Base-by-base conservation (phyloP, 2,888 invertebrate species). In the Eumacrocentrus americanus region DNA sequence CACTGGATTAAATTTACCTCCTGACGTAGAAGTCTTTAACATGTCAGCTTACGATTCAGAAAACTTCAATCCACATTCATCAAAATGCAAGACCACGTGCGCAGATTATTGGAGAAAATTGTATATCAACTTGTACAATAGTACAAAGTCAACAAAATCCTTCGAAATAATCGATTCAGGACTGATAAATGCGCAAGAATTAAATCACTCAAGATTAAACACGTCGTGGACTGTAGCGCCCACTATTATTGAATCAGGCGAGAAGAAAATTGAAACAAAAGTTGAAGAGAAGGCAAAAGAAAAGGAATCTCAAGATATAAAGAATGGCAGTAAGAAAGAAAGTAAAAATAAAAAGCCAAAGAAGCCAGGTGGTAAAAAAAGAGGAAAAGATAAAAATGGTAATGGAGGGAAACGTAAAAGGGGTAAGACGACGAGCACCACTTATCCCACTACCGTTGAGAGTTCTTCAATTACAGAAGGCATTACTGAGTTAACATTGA, bases 121-220 rank as follows among this genome's bases (percentile, higher is more conserved):
- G 22, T 61, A 65, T 23, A 50, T 52, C 5, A 42, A 61, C 11
- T 60, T 63, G 9, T 37, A 48, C 7, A 61, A 61, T 18, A 47
- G 18, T 3, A 46, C 42, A 2, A 60, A n/a, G 12, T 7, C 12
- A 23, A 57, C 42, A 11, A 57, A 59, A 2, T 53, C 20, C 6
- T 37, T 53, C 0, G 58, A 50, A 20, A 63, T 62, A 3, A 48
- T 70, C 3, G 68, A 75, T 54, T 70, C 70, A 0, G 68, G 63
- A 7, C 51, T 70, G 9, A 20, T 67, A 9, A 67, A 67, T n/a
- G 47, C 62, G 7, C 40, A 38, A 0, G 68, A 70, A 37, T 38
- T 3, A 46, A 55, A 42, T 54, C 20, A 58, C 7, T 44, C 34
- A 44, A 7, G 11, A 46, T 47, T 29, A 18, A 53, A 46, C 25